Percentiles rank a stretch among this genome's conserved stretches.
These are phyloP conservation scores for Hydra vulgaris DNA, from an alignment of 30 jellyfish, hydroid and myxozoan genomes.

Conservation along the genomic window DNA sequence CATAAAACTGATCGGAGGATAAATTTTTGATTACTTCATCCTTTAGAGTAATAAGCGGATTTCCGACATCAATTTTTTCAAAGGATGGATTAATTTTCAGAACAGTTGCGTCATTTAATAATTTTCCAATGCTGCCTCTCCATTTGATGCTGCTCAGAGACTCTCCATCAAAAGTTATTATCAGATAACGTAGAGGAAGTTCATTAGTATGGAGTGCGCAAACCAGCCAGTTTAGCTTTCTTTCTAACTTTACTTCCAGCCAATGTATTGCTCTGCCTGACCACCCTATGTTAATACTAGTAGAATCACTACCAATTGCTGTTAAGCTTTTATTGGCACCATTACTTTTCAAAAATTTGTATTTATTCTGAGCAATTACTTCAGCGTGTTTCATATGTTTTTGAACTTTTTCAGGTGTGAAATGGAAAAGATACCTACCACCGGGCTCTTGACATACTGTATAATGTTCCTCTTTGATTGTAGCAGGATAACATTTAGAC, in stretches of 20 bases:
- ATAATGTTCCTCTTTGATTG: not conserved
- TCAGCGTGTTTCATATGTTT: not conserved
- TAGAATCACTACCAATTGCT: not conserved
- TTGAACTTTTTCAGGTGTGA: not conserved
- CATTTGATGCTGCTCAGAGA: not conserved
- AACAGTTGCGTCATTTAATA: not conserved
- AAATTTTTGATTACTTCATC: not conserved
- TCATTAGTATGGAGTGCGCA: too few species aligned
- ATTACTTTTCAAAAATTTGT: not conserved
- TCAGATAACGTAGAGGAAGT: too few species aligned
- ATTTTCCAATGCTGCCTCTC: not conserved
- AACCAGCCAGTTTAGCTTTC: too few species aligned
- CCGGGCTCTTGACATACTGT: not conserved
- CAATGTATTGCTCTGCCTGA: not conserved
- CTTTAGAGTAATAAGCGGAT: not conserved
- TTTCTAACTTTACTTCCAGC: not conserved
- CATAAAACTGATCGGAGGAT: not conserved
- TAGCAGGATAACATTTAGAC: not conserved
- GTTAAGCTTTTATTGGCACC: not conserved
- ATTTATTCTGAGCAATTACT: not conserved
- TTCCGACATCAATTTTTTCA: too few species aligned
- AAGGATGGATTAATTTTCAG: not conserved
- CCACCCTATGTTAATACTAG: not conserved
- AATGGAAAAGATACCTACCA: not conserved
- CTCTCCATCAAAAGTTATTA: not conserved